Percentiles rank a stretch among this genome's conserved stretches.
Evolutionary conservation across 2,113 vertebrate genomes (phyloP).

Genomic region (Cheilinus undulatus): DNA sequence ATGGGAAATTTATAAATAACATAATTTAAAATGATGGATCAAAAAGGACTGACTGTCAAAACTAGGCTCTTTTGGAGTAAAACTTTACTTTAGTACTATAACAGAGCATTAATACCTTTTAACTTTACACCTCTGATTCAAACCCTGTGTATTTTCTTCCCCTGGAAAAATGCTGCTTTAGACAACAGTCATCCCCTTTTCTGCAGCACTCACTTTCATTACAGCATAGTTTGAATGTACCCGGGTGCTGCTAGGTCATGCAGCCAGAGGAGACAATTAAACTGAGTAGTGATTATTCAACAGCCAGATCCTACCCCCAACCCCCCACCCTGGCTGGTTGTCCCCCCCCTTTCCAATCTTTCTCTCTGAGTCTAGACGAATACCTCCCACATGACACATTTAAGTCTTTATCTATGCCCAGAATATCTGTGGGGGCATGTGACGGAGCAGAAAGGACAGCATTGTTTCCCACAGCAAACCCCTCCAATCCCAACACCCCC

Average conservation of each 20-base stretch:
- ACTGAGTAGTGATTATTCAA: slow-evolving; percentile 72
- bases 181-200: slow-evolving; percentile 20
- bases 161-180: background rate
- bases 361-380: slow-evolving; percentile 67
- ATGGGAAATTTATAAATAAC: too few species aligned
- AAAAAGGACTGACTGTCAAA: background rate
- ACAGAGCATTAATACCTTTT: background rate
- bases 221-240: slow-evolving; percentile 23
- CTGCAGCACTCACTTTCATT: slow-evolving; percentile 58
- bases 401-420: slow-evolving; percentile 74
- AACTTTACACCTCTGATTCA: background rate
- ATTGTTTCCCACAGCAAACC: slow-evolving; percentile 71
- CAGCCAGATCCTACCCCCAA: slow-evolving; percentile 19
- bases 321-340: slow-evolving; percentile 5
- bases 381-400: slow-evolving; percentile 78
- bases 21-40: background rate
- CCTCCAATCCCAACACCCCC: slow-evolving; percentile 32
- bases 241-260: slow-evolving; percentile 11
- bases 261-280: slow-evolving; percentile 57
- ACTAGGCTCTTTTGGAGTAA: background rate
- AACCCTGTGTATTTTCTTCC: background rate
- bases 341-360: slow-evolving; percentile 7
- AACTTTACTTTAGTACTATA: background rate
- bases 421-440: slow-evolving; percentile 76
- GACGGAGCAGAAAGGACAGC: slow-evolving; percentile 70